Evolutionary conservation across 2,888 invertebrate species (phyloP).

Genomic region (Deilephila elpenor): DNA sequence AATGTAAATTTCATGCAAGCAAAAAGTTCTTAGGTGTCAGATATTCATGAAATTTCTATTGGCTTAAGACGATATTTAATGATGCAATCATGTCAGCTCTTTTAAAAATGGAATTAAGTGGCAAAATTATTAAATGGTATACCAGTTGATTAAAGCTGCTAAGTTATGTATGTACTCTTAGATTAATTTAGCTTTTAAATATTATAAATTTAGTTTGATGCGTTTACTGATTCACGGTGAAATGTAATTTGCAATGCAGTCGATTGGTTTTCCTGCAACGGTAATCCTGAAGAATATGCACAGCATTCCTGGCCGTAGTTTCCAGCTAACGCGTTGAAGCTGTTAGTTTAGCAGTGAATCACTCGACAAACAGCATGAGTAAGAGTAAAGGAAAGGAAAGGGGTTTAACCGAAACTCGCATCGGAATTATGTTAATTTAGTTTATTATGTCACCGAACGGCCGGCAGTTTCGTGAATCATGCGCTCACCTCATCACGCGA

Average conservation of each 20-base stretch:
- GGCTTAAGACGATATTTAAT: no score
- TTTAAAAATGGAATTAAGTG: no score
- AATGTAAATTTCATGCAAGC: no score
- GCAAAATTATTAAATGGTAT: no score
- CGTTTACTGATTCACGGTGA: not conserved
- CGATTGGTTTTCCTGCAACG: constrained; percentile 33
- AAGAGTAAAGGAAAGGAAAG: constrained; percentile 71
- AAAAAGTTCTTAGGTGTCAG: no score
- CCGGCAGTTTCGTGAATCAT: constrained; percentile 77
- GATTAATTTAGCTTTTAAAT: no score
- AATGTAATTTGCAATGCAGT: not conserved
- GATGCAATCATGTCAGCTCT: no score
- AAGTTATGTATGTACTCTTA: no score
- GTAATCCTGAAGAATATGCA: constrained; percentile 27
- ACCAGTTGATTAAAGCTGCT: no score
- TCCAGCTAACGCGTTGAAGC: constrained; percentile 41
- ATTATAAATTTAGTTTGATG: not conserved
- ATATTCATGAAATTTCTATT: no score
- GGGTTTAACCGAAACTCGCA: constrained; percentile 61
- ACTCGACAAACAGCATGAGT: constrained; percentile 57
- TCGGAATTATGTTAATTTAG: constrained; percentile 77
- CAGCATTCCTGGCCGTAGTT: not conserved
- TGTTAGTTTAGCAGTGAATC: constrained; percentile 53
- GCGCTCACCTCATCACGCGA: constrained; percentile 43
- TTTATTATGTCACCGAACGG: constrained; percentile 80